Percentiles rank a stretch among this genome's conserved stretches.
Evolutionary conservation across 2,797 vertebrate genomes (phyloP).

Genomic region (Esox masquinongy): DNA sequence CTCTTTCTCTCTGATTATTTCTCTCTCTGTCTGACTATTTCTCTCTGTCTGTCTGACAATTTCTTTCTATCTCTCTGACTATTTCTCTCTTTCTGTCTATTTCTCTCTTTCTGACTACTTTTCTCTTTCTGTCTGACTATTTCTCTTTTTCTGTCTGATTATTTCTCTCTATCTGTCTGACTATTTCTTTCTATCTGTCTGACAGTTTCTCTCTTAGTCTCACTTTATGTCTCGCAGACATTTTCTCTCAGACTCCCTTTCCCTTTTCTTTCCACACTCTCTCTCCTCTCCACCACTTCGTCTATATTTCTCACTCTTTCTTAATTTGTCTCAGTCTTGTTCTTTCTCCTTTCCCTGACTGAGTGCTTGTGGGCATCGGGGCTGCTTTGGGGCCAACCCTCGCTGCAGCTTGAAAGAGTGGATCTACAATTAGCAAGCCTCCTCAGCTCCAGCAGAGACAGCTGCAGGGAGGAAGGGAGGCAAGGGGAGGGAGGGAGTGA

Average conservation of each 20-base stretch:
- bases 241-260: neutral
- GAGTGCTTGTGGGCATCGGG: neutral
- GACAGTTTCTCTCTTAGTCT: too few relatives aligned
- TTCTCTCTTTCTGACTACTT: too few relatives aligned
- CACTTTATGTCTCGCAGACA: too few relatives aligned
- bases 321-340: neutral
- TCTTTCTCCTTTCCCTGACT: constrained; percentile 1
- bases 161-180: too few relatives aligned
- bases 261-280: neutral
- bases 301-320: constrained; percentile 30
- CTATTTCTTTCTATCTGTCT: too few relatives aligned
- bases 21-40: too few relatives aligned
- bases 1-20: too few relatives aligned
- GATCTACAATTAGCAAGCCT: constrained; percentile 77
- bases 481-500: constrained; percentile 27
- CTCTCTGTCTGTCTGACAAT: too few relatives aligned
- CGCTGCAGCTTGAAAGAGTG: constrained; percentile 74
- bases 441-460: constrained; percentile 63
- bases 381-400: constrained; percentile 57
- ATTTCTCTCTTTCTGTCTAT: too few relatives aligned
- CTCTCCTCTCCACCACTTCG: constrained; percentile 25
- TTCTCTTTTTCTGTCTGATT: too few relatives aligned
- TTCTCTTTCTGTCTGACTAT: too few relatives aligned
- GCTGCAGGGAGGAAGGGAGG: constrained; percentile 73
- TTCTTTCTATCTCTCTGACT: too few relatives aligned